These are phyloP conservation scores for Meda fulgida DNA, from an alignment of 2,797 vertebrate genomes.

Conservation along the genomic window DNA sequence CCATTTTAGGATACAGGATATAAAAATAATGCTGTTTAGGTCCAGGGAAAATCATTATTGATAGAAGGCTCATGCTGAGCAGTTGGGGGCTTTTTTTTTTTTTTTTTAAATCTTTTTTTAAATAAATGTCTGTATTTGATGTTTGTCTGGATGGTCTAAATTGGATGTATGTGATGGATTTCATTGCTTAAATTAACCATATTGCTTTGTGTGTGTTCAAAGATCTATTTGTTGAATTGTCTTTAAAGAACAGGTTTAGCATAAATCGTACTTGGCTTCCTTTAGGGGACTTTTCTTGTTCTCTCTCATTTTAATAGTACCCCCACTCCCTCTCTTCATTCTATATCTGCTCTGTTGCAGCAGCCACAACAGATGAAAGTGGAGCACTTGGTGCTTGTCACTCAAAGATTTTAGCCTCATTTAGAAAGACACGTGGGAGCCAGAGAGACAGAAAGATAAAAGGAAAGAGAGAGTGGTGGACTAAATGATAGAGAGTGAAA, in stretches of 20 bases:
- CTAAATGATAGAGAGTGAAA: slow-evolving; percentile 60
- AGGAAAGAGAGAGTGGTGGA: slow-evolving; percentile 58
- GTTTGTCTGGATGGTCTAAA: background rate
- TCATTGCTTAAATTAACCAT: background rate
- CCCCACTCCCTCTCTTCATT: background rate
- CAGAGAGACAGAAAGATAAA: slow-evolving; percentile 53
- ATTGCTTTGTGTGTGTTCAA: background rate
- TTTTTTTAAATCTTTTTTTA: too few relatives aligned
- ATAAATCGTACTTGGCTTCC: background rate
- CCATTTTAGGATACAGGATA: slow-evolving; percentile 25
- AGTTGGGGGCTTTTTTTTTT: background rate
- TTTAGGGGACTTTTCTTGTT: background rate
- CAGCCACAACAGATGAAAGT: slow-evolving; percentile 68
- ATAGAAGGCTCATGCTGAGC: background rate
- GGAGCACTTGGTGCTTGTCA: slow-evolving; percentile 79
- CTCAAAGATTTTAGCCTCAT: slow-evolving; percentile 72
- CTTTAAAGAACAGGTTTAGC: background rate
- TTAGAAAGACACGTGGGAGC: slow-evolving; percentile 60
- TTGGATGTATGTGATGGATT: background rate
- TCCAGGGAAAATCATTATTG: slow-evolving; percentile 2
- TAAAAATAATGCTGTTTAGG: background rate
- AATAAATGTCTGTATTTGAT: background rate
- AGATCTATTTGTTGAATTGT: background rate
- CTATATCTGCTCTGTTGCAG: slow-evolving; percentile 45
- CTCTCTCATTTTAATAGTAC: background rate